Evolutionary conservation across 2,888 invertebrate genomes (phyloP).

Genomic region (Zonitis immaculata): DNA sequence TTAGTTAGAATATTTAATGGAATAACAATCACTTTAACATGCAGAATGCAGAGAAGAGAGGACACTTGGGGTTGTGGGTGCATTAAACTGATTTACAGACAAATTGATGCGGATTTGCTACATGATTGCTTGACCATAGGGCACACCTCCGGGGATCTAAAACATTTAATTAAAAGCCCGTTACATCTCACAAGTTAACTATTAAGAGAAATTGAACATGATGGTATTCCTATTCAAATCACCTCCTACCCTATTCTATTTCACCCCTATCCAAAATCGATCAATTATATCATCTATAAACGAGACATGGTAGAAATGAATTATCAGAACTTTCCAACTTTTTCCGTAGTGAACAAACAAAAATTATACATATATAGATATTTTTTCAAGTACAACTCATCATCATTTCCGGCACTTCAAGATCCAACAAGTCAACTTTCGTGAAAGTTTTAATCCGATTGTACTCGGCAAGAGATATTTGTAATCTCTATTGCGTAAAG

Average conservation of each 20-base stretch:
- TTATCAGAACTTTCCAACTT: too few relatives aligned
- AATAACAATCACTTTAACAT: slow-evolving; percentile 28
- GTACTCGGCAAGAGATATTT: slow-evolving; percentile 15
- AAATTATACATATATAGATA: too few relatives aligned
- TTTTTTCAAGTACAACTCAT: too few relatives aligned
- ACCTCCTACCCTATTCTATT: neutral
- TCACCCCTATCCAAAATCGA: neutral
- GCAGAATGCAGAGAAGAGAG: slow-evolving; percentile 7
- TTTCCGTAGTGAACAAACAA: too few relatives aligned
- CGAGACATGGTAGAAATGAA: neutral
- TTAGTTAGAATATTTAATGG: slow-evolving; percentile 19
- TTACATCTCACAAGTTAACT: slow-evolving; percentile 38
- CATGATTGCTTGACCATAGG: slow-evolving; percentile 43
- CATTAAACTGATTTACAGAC: slow-evolving; percentile 33
- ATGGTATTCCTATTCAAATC: slow-evolving; percentile 12
- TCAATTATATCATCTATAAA: neutral
- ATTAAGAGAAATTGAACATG: slow-evolving; percentile 34
- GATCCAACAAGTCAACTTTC: slow-evolving; percentile 12
- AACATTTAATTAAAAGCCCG: slow-evolving; percentile 42
- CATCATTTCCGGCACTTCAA: neutral
- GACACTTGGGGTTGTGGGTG: slow-evolving; percentile 6
- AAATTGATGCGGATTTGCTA: slow-evolving; percentile 39
- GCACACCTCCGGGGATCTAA: slow-evolving; percentile 43
- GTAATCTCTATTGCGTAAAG: slow-evolving; percentile 19
- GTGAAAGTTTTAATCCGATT: slow-evolving; percentile 18